A percentile compares a stretch with the other conserved stretches of the same genome.
phyloP scores from a whole-genome alignment of 2,888 invertebrate species.

The Polymixis lichenea region DNA sequence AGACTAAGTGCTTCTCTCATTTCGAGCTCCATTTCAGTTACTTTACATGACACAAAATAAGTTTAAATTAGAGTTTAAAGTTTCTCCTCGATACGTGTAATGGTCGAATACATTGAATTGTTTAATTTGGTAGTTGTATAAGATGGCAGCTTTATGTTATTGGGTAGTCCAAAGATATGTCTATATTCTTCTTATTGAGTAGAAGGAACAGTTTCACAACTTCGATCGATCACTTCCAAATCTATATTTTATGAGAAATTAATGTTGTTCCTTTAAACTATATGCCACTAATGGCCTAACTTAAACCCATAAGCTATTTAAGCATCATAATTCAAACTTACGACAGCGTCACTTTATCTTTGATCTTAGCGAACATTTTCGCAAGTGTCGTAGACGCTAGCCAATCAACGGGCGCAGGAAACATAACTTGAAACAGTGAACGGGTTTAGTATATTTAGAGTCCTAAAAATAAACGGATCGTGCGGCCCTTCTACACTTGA shows the following conservation, averaged over 20 bases:
- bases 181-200: not conserved
- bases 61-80: constrained; percentile 46
- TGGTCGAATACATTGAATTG: constrained; percentile 16
- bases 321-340: constrained; percentile 64
- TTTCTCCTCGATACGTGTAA: constrained; percentile 12
- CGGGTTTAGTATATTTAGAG: constrained; percentile 82
- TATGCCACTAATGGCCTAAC: constrained; percentile 35
- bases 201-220: constrained; percentile 23
- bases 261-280: constrained; percentile 40
- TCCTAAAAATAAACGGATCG: constrained; percentile 86
- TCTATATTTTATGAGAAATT: constrained; percentile 38
- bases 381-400: constrained; percentile 68
- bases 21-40: constrained; percentile 51
- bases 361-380: constrained; percentile 70
- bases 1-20: constrained; percentile 51
- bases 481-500: constrained; percentile 85
- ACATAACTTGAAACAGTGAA: constrained; percentile 72
- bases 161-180: not conserved
- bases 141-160: constrained; percentile 9
- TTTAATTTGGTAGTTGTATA: constrained; percentile 24
- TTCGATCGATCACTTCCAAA: constrained; percentile 33
- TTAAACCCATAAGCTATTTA: constrained; percentile 46
- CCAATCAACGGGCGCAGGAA: constrained; percentile 76
- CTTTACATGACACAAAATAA: constrained; percentile 51
- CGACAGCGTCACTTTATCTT: constrained; percentile 66